Conservation (phyloP, 2,888 invertebrate species). For the Silvanus unidentatus region DNA sequence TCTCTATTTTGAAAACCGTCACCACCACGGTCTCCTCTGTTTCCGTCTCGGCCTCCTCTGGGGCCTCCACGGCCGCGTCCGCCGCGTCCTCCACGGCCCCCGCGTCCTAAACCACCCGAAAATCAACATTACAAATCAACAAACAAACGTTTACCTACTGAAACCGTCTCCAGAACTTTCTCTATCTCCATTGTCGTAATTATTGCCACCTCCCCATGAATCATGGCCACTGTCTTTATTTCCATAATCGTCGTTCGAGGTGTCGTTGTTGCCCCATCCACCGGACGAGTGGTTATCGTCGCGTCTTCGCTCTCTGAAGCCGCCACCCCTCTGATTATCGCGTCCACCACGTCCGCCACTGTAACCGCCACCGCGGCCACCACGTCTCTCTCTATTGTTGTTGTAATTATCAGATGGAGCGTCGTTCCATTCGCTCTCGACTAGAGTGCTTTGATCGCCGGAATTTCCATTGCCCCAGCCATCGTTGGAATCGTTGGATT, state of each 20-base stretch:
- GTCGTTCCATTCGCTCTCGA: conserved; percentile 16
- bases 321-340: conserved; percentile 14
- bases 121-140: conserved; percentile 15
- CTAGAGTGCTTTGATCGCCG: conserved; percentile 18
- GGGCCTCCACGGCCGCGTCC: conserved; percentile 21
- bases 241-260: conserved; percentile 2
- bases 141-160: conserved; percentile 19
- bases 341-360: conserved; percentile 34
- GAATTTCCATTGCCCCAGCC: conserved; percentile 13
- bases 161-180: conserved; percentile 23
- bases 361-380: conserved; percentile 44
- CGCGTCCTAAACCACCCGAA: conserved; percentile 16
- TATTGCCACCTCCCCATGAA: conserved; percentile 19
- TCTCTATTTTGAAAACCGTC: conserved; percentile 17
- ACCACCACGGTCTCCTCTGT: conserved; percentile 25
- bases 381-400: conserved; percentile 38
- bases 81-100: conserved; percentile 19
- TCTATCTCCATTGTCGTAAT: conserved; percentile 10
- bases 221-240: conserved; percentile 16
- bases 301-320: not conserved
- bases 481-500: conserved; percentile 17
- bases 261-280: conserved; percentile 2
- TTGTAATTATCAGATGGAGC: conserved; percentile 13
- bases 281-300: not conserved
- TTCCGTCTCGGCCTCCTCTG: conserved; percentile 39